Percentiles rank a stretch among this genome's conserved stretches.
Evolutionary conservation across 2,113 vertebrate species (phyloP).

Genomic region (Scolopax mira): DNA sequence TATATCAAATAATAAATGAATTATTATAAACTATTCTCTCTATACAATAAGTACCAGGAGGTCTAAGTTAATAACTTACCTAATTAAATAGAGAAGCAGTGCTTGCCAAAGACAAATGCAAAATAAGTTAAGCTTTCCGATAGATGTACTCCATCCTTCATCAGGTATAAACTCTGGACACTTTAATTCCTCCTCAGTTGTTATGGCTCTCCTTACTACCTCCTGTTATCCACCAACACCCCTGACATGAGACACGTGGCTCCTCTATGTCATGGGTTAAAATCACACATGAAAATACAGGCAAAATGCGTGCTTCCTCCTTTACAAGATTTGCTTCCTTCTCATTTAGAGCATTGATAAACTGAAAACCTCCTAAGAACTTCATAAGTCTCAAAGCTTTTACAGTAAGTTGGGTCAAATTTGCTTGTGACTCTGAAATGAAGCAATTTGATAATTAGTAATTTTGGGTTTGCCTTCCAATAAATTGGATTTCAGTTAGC

Average conservation of each 20-base stretch:
- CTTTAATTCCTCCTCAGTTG: background rate
- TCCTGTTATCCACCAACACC: background rate
- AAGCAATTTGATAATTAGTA: background rate
- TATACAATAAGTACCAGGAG: background rate
- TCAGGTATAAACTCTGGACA: background rate
- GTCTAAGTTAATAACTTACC: background rate
- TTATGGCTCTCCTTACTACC: background rate
- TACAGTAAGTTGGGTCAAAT: background rate
- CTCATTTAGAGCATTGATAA: background rate
- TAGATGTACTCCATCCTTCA: background rate
- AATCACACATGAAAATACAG: background rate
- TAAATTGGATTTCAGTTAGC: background rate
- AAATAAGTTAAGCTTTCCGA: background rate
- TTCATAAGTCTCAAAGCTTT: rapidly evolving
- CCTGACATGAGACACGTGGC: background rate
- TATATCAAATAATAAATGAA: constrained; percentile 13
- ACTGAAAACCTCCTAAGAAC: background rate
- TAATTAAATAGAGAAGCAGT: constrained; percentile 1
- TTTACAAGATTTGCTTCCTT: background rate
- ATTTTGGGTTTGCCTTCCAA: background rate
- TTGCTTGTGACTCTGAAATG: background rate
- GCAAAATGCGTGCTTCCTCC: background rate
- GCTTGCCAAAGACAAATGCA: background rate
- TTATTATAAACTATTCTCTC: background rate
- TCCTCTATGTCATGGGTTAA: background rate